Conservation (phyloP, 1,140 invertebrate genomes). For the Tetraneura akinire region DNA sequence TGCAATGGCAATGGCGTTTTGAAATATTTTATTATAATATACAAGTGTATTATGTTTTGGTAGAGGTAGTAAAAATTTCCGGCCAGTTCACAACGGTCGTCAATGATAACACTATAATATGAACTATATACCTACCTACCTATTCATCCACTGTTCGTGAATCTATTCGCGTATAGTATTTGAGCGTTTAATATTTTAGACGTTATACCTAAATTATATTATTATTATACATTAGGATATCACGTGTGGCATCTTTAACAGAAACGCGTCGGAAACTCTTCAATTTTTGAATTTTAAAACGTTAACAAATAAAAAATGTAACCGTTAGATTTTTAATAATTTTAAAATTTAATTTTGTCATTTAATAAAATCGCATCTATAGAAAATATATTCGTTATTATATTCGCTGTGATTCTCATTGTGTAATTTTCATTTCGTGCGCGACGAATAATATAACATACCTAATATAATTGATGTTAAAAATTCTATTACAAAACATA, state of each 20-base stretch:
- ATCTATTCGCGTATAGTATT: too few species aligned
- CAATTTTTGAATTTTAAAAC: too few species aligned
- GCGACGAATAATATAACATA: too few species aligned
- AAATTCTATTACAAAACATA: not conserved
- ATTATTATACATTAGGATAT: not conserved
- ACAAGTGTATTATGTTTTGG: not conserved
- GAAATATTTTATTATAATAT: not conserved
- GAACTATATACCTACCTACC: too few species aligned
- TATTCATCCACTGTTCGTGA: too few species aligned
- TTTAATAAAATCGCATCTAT: too few species aligned
- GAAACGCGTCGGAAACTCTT: not conserved
- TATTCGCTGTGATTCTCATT: too few species aligned
- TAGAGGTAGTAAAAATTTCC: not conserved
- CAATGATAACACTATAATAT: not conserved
- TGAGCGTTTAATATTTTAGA: not conserved
- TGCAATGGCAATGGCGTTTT: not conserved
- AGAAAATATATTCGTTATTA: not conserved
- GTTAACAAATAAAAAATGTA: too few species aligned
- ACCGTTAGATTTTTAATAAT: too few species aligned
- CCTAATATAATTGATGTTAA: not conserved
- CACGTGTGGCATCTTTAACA: not conserved
- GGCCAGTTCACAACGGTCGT: not conserved
- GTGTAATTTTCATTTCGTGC: not conserved
- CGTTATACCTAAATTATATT: not conserved
- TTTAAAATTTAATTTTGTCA: too few species aligned